A percentile compares a stretch with the other conserved stretches of the same genome.
phyloP scores from a whole-genome alignment of 2,888 invertebrate genomes.

The Epinotia brunnichana region DNA sequence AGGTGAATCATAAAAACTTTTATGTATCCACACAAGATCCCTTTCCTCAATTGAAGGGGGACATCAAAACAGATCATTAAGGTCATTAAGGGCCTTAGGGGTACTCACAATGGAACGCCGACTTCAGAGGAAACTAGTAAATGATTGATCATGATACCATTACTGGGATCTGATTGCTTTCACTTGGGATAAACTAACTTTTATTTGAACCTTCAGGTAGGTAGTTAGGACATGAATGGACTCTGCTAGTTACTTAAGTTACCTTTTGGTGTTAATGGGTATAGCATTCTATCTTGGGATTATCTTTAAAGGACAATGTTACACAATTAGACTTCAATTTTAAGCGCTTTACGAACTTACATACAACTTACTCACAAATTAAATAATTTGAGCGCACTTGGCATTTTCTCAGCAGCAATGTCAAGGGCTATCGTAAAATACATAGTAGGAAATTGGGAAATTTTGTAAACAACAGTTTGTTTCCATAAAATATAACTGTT shows the following conservation, averaged over 20 bases:
- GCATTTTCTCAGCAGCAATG: too few species aligned
- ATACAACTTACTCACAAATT: too few species aligned
- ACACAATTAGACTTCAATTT: too few species aligned
- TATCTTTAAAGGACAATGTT: too few species aligned
- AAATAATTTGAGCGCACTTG: too few species aligned
- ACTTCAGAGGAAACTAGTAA: constrained; percentile 35
- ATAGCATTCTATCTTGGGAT: background rate
- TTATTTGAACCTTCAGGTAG: background rate
- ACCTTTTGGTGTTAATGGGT: background rate
- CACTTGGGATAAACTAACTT: background rate
- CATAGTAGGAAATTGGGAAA: too few species aligned
- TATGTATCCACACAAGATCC: constrained; percentile 31
- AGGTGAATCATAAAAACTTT: constrained; percentile 39
- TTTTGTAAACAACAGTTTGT: too few species aligned
- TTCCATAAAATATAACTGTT: too few species aligned
- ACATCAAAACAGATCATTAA: constrained; percentile 44
- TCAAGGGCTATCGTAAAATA: too few species aligned
- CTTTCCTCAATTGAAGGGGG: constrained; percentile 32
- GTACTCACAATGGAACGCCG: constrained; percentile 34
- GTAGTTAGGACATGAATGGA: background rate
- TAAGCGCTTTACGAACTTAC: too few species aligned
- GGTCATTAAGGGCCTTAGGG: constrained; percentile 36
- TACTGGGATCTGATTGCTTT: constrained; percentile 13
- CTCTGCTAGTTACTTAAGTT: background rate
- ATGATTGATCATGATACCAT: constrained; percentile 34